Base-by-base conservation (phyloP, 2,113 vertebrate species). In the Arvicanthis niloticus region DNA sequence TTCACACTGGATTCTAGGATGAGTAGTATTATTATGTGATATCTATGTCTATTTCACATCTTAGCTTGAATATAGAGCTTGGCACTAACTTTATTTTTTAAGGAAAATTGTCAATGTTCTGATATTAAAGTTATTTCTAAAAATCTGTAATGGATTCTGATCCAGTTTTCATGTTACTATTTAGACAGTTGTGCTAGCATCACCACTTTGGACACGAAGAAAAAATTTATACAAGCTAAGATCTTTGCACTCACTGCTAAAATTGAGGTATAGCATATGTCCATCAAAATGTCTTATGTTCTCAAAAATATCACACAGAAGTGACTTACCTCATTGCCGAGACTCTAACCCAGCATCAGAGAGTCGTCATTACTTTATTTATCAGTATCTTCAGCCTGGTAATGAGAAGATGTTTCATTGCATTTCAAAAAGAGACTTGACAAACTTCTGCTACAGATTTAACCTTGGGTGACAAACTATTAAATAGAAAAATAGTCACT, bases 401-500 rank as follows among this genome's bases (percentile, higher is more conserved):
- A n/a, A 87, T 76, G 48, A 88, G 48, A 60, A 89, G 26, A 10
- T 60, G 16, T 29, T 65, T 90, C 40, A 6, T 80, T 87, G 16
- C 2, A 58, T 37, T 84, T 84, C 84, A 45, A 92, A 9, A 81
- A 94, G 24, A 88, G 4, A 21, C 10, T 89, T 81, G 89, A 77
- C 45, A 90, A 48, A 31, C 80, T 70, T 53, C 8, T 92, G 72
- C 5, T 5, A 34, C 31, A 45, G 1, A 88, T 56, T 90, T 90
- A 89, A 62, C 0, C 72, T 91, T 82, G 67, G 19, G 81, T 89
- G n/a, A 13, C 26, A 97, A 60, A 87, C 12, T n/a, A 65, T 12
- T 91, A 12, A 8, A 12, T 89, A 84, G 65, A 37, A 95, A 96
- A 92, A 80, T 19, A 89, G 31, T 84, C 60, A 40, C 65, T 86